Conservation (phyloP, 35 echinoderm and acorn worm species). For the Diadema setosum region DNA sequence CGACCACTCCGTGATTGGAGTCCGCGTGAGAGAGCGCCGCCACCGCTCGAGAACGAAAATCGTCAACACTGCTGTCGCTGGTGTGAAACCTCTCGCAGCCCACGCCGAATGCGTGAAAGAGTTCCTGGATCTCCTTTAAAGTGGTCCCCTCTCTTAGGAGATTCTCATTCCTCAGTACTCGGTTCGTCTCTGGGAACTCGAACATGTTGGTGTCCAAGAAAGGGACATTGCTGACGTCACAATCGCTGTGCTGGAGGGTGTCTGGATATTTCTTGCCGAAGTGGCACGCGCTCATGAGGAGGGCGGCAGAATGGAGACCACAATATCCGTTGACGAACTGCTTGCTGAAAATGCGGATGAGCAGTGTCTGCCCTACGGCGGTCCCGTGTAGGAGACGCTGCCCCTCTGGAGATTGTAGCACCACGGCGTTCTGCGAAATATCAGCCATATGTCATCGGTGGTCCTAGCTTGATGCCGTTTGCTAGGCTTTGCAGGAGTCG, state of each 20-base stretch:
- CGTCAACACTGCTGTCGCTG: slow-evolving; percentile 5
- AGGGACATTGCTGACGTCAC: background rate
- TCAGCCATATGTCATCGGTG: too few species aligned
- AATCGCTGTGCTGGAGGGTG: background rate
- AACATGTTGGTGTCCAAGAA: slow-evolving; percentile 53
- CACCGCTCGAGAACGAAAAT: slow-evolving; percentile 32
- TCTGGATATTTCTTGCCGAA: background rate
- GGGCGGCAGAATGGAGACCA: slow-evolving; percentile 41
- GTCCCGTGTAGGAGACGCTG: slow-evolving; percentile 36
- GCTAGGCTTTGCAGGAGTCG: too few species aligned
- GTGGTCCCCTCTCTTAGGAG: too few species aligned
- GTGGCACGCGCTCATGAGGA: slow-evolving; percentile 52
- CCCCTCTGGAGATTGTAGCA: slow-evolving; percentile 48
- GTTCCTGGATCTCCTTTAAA: background rate
- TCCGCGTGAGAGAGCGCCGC: slow-evolving; percentile 11
- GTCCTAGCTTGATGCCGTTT: too few species aligned
- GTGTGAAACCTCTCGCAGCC: background rate
- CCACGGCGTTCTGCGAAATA: too few species aligned
- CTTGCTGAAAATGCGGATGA: slow-evolving; percentile 56
- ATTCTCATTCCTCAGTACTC: too few species aligned
- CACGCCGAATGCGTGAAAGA: background rate
- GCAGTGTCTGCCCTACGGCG: background rate
- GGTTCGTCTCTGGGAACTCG: slow-evolving; percentile 18
- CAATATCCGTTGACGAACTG: slow-evolving; percentile 43
- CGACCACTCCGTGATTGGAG: slow-evolving; percentile 44